Percentiles rank a stretch among this genome's conserved stretches.
Evolutionary conservation across 2,888 invertebrate species (phyloP).

Genomic region (Chrysolina americana): DNA sequence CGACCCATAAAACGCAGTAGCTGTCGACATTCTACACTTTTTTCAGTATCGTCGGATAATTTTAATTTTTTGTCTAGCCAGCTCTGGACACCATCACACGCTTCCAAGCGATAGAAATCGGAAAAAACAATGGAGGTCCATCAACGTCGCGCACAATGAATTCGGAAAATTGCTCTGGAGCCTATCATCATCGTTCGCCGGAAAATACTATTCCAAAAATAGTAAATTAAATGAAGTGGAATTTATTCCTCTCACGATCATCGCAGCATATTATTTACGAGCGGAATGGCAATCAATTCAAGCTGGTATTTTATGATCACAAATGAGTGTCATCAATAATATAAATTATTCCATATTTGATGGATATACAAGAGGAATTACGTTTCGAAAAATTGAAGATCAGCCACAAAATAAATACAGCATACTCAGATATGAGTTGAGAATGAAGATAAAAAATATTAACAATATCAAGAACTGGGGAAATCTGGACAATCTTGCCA

Average conservation of each 20-base stretch:
- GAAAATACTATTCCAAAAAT: neutral
- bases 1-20: slow-evolving; percentile 10
- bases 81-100: slow-evolving; percentile 6
- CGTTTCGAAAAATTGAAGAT: no score
- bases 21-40: slow-evolving; percentile 11
- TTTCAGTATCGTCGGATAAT: slow-evolving; percentile 21
- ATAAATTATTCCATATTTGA: no score
- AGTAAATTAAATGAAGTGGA: neutral
- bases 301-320: no score
- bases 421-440: no score
- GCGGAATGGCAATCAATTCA: no score
- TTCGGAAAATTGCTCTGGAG: neutral
- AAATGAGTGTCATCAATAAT: no score
- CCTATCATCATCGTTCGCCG: neutral
- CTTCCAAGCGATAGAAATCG: slow-evolving; percentile 17
- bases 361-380: no score
- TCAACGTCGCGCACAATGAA: slow-evolving; percentile 21
- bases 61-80: slow-evolving; percentile 28
- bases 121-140: slow-evolving; percentile 18
- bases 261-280: no score
- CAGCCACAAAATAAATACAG: no score
- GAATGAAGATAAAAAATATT: no score
- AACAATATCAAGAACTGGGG: no score
- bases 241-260: neutral
- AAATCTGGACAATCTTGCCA: no score